These are phyloP conservation scores for Dicycla oo DNA, from an alignment of 2,888 invertebrate species.

Conservation along the genomic window DNA sequence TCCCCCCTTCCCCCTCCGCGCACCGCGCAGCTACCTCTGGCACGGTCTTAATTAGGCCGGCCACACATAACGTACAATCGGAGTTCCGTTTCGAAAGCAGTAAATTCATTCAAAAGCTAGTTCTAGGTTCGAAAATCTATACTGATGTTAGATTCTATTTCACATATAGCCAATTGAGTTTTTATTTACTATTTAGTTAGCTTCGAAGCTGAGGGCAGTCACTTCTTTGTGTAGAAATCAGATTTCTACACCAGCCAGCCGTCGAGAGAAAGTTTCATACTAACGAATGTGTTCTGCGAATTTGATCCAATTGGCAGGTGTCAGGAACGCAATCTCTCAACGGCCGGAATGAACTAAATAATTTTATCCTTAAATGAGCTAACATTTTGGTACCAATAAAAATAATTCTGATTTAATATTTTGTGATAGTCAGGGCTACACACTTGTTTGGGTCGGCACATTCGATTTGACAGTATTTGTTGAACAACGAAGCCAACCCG, in stretches of 20 bases:
- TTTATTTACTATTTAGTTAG: background rate
- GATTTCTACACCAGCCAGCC: background rate
- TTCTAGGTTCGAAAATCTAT: no score
- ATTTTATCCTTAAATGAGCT: background rate
- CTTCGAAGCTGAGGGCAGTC: background rate
- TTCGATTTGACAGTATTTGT: background rate
- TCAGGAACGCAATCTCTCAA: no score
- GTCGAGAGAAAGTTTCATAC: no score
- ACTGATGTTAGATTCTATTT: slow-evolving; percentile 4
- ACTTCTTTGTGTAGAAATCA: background rate
- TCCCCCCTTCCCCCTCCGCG: no score
- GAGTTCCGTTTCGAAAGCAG: no score
- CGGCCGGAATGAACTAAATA: background rate
- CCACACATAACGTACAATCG: no score
- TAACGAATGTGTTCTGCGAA: no score
- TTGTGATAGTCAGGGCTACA: background rate
- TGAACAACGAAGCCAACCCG: background rate
- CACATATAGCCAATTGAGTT: background rate
- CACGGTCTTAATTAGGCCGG: no score
- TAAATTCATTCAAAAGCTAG: no score
- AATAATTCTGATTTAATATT: background rate
- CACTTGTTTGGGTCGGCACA: background rate
- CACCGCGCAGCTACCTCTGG: no score
- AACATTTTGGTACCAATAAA: background rate
- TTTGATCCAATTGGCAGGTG: no score